phyloP scores from a whole-genome alignment of 2,113 vertebrate species.

The Choloepus hoffmanni region DNA sequence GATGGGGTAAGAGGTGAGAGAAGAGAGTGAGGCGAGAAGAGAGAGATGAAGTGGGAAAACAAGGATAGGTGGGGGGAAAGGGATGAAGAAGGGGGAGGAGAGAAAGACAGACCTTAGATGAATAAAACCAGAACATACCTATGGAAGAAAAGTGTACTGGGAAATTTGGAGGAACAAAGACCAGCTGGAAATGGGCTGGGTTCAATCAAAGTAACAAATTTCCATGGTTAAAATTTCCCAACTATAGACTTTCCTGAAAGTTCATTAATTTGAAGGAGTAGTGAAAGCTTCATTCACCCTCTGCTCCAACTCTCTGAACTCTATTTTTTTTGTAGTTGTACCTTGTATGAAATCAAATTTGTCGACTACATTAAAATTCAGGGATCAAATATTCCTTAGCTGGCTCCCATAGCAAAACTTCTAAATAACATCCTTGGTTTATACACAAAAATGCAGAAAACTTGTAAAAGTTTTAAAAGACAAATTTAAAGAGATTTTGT shows the following conservation, averaged over 20 bases:
- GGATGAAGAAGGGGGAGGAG: neutral
- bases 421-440: conserved; percentile 31
- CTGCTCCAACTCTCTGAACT: neutral
- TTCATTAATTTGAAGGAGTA: neutral
- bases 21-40: neutral
- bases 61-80: neutral
- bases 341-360: conserved; percentile 28
- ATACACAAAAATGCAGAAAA: conserved; percentile 1
- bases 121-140: neutral
- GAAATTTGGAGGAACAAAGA: neutral
- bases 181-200: no score
- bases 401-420: conserved; percentile 23
- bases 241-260: neutral
- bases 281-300: neutral
- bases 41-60: neutral
- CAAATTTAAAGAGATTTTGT: neutral
- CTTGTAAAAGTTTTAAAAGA: conserved; percentile 48
- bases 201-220: neutral
- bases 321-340: neutral
- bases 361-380: neutral
- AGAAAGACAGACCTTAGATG: neutral
- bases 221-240: neutral
- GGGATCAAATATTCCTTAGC: conserved; percentile 30
- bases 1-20: neutral
- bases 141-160: neutral